Base-by-base conservation (phyloP, 2,113 vertebrate species). In the Epinephelus fuscoguttatus region DNA sequence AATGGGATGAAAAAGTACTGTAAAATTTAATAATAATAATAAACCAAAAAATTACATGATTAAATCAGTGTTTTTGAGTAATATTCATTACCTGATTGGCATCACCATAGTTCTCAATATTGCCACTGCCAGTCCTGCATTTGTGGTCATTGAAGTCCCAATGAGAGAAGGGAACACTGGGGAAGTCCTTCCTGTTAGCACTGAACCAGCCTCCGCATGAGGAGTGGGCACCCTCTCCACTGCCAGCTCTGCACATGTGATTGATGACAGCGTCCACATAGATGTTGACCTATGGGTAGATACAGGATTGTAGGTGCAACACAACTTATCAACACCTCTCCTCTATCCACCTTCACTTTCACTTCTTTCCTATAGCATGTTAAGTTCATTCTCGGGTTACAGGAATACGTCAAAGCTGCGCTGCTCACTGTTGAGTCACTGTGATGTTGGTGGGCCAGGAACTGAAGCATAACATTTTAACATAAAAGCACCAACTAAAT, bases 211-310 rank as follows among this genome's bases (percentile, higher is more conserved):
- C 96, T 25, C 98, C 97, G 82, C 98, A 99, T 21, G 95, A 95
- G 6, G 97, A 96, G 81, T 95, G 95, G 4, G 80, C 93, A 2
- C 97, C 97, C 63, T 95, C 84, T 15, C 95, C 94, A 3, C 88
- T 94, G 3, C 82, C 89, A 0, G 93, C 77, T 14, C 96, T 96
- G 3, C 96, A 97, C 98, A 99, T 99, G 79, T 99, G 97, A 85
- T 99, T 99, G 85, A 99, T 95, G 37, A 99, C 94, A 27, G 94
- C 96, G 57, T 99, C 98, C 77, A 97, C 97, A 8, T 98, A 99
- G 88, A 99, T 96, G 71, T 86, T 95, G 11, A 99, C 98, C 98
- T 99, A 80, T 55, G 27, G 67, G 1, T 4, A 45, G 30, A 63
- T 15, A 30, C 4, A 55, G 6, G n/a, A 13, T 30, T 10, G 6